phyloP scores from a whole-genome alignment of 53 echinoderm and acorn worm species.

The Stichopus horrens region DNA sequence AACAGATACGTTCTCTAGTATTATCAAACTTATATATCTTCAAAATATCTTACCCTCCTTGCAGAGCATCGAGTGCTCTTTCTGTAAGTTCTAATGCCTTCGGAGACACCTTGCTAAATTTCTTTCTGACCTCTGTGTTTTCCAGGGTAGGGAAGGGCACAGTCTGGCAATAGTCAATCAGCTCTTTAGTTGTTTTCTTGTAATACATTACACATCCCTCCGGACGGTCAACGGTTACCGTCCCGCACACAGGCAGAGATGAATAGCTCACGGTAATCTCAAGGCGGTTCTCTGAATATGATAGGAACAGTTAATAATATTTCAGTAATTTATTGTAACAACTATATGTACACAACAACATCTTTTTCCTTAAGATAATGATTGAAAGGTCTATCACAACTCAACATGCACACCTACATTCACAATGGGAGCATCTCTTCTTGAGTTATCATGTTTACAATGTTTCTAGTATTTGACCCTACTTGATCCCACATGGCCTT shows the following conservation, averaged over 20 bases:
- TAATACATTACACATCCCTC: slow-evolving; percentile 31
- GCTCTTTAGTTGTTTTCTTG: background rate
- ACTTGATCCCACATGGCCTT: too few species aligned
- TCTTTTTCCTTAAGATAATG: too few species aligned
- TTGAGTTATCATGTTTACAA: too few species aligned
- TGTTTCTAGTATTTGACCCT: too few species aligned
- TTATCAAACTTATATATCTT: background rate
- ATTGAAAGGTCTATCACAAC: too few species aligned
- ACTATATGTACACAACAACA: too few species aligned
- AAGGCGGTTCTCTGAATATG: slow-evolving; percentile 24
- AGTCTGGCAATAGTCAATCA: background rate
- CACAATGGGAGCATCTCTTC: too few species aligned
- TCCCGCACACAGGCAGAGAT: slow-evolving; percentile 11
- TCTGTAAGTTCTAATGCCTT: slow-evolving; percentile 26
- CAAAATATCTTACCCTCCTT: slow-evolving; percentile 25
- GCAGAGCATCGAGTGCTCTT: slow-evolving; percentile 29
- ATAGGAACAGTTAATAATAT: background rate
- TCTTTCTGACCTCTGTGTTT: slow-evolving; percentile 36
- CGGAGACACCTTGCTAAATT: slow-evolving; percentile 9
- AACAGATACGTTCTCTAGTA: background rate
- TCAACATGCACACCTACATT: too few species aligned
- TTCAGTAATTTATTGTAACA: too few species aligned
- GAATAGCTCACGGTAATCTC: slow-evolving; percentile 31
- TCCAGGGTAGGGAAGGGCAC: slow-evolving; percentile 11
- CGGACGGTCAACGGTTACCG: background rate